Conservation (phyloP, 2,797 vertebrate species). For the Tragopan temminckii region DNA sequence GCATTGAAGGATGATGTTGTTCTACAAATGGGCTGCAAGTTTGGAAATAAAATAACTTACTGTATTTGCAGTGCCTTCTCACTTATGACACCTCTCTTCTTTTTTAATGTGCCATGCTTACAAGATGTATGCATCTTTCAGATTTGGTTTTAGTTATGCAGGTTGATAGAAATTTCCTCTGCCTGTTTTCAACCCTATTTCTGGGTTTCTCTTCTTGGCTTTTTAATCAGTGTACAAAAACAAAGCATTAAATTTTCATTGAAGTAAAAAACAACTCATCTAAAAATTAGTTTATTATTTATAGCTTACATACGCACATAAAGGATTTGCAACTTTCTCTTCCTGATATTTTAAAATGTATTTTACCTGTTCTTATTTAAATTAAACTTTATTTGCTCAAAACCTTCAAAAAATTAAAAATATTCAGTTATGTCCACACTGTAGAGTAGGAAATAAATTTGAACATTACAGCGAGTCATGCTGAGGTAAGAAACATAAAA, state of each 20-base stretch:
- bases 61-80: background rate
- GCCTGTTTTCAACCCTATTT: background rate
- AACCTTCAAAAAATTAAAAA: background rate
- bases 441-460: background rate
- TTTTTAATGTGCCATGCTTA: background rate
- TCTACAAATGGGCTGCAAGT: background rate
- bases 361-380: background rate
- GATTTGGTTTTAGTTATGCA: background rate
- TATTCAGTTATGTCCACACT: background rate
- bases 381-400: constrained; percentile 2
- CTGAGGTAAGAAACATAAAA: background rate
- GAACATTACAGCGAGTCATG: background rate
- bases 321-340: background rate
- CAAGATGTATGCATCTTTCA: background rate
- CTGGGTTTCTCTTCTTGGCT: background rate
- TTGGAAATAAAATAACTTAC: background rate
- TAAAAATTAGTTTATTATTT: background rate
- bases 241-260: background rate
- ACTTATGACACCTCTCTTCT: background rate
- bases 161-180: background rate
- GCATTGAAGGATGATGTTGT: background rate
- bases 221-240: background rate
- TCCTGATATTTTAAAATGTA: background rate
- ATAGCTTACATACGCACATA: background rate
- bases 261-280: background rate